These are phyloP conservation scores for Synodontis membranacea DNA, from an alignment of 2,113 vertebrate species.

Conservation along the genomic window DNA sequence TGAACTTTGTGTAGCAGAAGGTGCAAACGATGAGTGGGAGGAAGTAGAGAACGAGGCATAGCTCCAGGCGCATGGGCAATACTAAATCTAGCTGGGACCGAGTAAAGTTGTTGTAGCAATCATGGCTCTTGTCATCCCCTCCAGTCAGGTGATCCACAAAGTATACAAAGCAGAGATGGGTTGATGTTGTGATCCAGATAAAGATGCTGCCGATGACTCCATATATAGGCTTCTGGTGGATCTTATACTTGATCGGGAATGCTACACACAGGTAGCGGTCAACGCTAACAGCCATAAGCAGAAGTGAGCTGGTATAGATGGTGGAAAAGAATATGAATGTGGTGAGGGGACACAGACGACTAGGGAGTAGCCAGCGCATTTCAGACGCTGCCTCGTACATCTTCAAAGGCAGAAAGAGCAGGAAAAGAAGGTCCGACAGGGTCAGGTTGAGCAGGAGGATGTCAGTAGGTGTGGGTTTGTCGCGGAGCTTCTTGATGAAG, in stretches of 20 bases:
- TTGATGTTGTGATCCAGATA: conserved; percentile 56
- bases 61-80: conserved; percentile 51
- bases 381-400: conserved; percentile 30
- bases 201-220: conserved; percentile 29
- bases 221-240: conserved; percentile 18
- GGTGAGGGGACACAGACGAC: background rate
- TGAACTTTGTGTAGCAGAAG: conserved; percentile 51
- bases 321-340: conserved; percentile 56
- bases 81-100: conserved; percentile 42
- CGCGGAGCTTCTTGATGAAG: conserved; percentile 60
- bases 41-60: conserved; percentile 51
- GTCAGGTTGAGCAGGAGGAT: conserved; percentile 73
- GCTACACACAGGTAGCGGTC: conserved; percentile 69
- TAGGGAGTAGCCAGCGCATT: background rate
- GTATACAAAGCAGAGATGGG: conserved; percentile 69
- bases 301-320: conserved; percentile 63
- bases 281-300: conserved; percentile 61
- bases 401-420: conserved; percentile 33
- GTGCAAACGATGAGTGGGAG: conserved; percentile 45
- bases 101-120: conserved; percentile 57
- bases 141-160: conserved; percentile 49
- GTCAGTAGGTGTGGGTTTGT: conserved; percentile 57
- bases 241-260: conserved; percentile 64
- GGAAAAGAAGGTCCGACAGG: conserved; percentile 28
- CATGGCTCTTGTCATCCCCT: background rate